These are phyloP conservation scores for Danio tinwini DNA, from an alignment of 2,797 vertebrate species.

Conservation along the genomic window DNA sequence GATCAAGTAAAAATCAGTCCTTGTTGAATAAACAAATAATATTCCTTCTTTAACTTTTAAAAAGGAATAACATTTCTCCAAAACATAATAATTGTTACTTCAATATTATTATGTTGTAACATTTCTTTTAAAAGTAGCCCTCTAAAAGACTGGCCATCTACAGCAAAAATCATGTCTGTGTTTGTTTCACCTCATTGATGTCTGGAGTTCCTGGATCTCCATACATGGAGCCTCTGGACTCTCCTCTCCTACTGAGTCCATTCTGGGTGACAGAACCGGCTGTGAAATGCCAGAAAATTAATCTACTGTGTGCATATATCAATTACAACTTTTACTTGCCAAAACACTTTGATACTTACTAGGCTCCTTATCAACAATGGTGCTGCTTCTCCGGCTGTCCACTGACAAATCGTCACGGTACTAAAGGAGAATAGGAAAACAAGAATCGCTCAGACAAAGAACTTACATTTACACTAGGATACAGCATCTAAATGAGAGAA, in stretches of 20 bases:
- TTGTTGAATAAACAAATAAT: neutral
- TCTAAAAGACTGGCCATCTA: neutral
- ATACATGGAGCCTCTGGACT: slow-evolving; percentile 88
- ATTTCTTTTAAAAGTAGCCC: neutral
- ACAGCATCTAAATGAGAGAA: neutral
- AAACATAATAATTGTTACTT: too few relatives aligned
- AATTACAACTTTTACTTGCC: neutral
- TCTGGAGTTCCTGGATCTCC: slow-evolving; percentile 80
- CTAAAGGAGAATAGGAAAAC: slow-evolving; percentile 68
- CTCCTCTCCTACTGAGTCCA: slow-evolving; percentile 87
- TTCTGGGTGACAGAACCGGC: slow-evolving; percentile 80
- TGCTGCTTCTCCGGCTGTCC: slow-evolving; percentile 83
- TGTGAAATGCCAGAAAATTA: slow-evolving; percentile 27
- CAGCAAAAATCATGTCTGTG: neutral
- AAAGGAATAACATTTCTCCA: too few relatives aligned
- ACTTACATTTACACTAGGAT: neutral
- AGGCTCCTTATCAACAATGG: slow-evolving; percentile 85
- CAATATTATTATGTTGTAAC: neutral
- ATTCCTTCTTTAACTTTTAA: neutral
- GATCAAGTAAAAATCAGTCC: neutral
- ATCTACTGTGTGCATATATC: neutral
- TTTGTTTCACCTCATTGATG: slow-evolving; percentile 71
- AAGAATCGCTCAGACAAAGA: slow-evolving; percentile 38
- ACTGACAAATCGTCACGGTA: slow-evolving; percentile 87
- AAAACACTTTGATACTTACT: slow-evolving; percentile 72